Evolutionary conservation across 2,797 vertebrate species (phyloP), one percentile per base, ranked within the genome.

Genomic region (Cryptoprocta ferox): DNA sequence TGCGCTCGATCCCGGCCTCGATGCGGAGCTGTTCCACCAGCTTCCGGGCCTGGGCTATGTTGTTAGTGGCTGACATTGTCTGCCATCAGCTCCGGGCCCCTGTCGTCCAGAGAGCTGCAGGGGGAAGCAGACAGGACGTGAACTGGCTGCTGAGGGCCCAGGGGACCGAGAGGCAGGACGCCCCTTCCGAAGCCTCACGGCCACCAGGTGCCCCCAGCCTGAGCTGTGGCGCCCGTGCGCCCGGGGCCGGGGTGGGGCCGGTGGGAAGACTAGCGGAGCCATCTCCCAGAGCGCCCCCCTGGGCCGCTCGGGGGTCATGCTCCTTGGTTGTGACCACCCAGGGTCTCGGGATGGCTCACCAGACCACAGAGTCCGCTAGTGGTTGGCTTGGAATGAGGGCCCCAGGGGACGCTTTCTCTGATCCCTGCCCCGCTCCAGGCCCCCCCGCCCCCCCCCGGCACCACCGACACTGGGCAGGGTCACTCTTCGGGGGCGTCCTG

Each of bases 21-120:
- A 99, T 99, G 98, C 99, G 99, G 96, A 99, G 99, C 99, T 99
- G 99, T 98, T 99, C 99, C 98, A 99, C 99, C 98, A 99, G 99
- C 98, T 99, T 99, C 89, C 99, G 99, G 98, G 99, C 99, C 98
- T 99, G 99, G 5, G 99, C 99, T 92, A 99, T 99, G 98, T 99
- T 99, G 99, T 99, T 99, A 99, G 99, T 99, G 30, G 99, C 99
- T 95, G 99, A 99, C 99, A 99, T 99, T 84, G 97, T 99, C 97
- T 98, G 99, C 99, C 99, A 99, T 99, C 98, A 98, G 99, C 98
- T 97, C 98, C 45, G 11, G 96, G 93, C 95, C 99, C 98, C 97
- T 48, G 98, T 97, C 76, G 98, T 97, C 59, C 87, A 98, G 98
- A 99, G 99, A 98, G 97, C 99, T 99, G 99, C 97, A 81, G 28